Conservation (phyloP, 2,113 vertebrate species). For the Nestor notabilis region DNA sequence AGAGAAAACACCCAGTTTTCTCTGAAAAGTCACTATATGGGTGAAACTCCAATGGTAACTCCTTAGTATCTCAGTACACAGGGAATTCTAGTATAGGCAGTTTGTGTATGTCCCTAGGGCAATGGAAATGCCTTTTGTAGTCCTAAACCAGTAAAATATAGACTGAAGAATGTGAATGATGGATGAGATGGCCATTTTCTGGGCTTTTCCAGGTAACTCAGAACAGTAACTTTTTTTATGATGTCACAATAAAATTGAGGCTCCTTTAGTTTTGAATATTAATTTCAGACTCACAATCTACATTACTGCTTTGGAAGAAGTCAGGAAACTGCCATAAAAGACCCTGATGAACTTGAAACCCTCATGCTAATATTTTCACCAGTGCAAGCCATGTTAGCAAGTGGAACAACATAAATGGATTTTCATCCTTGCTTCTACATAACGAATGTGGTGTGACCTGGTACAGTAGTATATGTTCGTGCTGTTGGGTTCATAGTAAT, state of each 20-base stretch:
- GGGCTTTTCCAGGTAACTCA: background rate
- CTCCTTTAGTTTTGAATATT: background rate
- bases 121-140: background rate
- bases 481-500: background rate
- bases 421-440: background rate
- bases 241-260: background rate
- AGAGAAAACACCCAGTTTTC: background rate
- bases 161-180: background rate
- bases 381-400: background rate
- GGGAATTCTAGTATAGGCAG: background rate
- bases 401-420: background rate
- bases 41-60: background rate
- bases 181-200: background rate
- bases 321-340: background rate
- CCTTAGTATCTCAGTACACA: background rate
- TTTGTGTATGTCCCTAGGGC: background rate
- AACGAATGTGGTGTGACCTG: background rate
- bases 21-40: background rate
- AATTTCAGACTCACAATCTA: background rate
- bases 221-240: background rate
- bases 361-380: background rate
- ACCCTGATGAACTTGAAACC: background rate
- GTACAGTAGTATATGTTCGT: background rate
- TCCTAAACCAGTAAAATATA: background rate
- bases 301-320: background rate